A percentile compares a stretch with the other conserved stretches of the same genome.
Conservation (phyloP, 1,140 invertebrate genomes). For the Conopomorpha cramerella region DNA sequence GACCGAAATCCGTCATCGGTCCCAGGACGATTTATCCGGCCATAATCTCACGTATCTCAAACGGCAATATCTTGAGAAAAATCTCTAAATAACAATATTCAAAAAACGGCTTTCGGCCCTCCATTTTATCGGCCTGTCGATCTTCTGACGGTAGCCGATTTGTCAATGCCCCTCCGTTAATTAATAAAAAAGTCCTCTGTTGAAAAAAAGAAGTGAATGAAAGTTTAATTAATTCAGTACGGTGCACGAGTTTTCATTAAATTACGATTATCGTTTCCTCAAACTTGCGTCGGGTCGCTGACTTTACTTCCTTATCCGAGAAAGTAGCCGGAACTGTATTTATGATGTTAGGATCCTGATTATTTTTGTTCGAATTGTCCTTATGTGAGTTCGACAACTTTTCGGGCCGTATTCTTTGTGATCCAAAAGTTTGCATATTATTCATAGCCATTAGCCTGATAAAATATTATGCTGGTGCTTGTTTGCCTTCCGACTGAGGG, state of each 20-base stretch:
- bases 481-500: no score
- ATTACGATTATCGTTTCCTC: conserved; percentile 36
- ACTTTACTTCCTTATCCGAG: no score
- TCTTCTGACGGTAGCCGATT: conserved; percentile 43
- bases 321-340: no score
- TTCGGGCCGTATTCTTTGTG: no score
- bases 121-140: conserved; percentile 31
- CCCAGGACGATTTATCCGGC: conserved; percentile 27
- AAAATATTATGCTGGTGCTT: no score
- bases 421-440: no score
- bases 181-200: conserved; percentile 42
- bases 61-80: conserved; percentile 24
- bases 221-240: conserved; percentile 43
- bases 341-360: no score
- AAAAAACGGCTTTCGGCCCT: conserved; percentile 8
- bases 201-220: conserved; percentile 27
- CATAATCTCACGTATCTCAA: conserved; percentile 33
- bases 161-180: conserved; percentile 50
- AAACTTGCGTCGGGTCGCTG: no score
- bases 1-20: conserved; percentile 44
- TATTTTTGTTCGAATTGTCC: no score
- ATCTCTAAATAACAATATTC: conserved; percentile 17
- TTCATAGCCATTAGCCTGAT: no score
- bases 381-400: no score
- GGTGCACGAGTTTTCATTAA: conserved; percentile 24